Evolutionary conservation across 2,888 invertebrate genomes (phyloP), one percentile per base, ranked within the genome.

Genomic region (Synergus gifuensis): DNA sequence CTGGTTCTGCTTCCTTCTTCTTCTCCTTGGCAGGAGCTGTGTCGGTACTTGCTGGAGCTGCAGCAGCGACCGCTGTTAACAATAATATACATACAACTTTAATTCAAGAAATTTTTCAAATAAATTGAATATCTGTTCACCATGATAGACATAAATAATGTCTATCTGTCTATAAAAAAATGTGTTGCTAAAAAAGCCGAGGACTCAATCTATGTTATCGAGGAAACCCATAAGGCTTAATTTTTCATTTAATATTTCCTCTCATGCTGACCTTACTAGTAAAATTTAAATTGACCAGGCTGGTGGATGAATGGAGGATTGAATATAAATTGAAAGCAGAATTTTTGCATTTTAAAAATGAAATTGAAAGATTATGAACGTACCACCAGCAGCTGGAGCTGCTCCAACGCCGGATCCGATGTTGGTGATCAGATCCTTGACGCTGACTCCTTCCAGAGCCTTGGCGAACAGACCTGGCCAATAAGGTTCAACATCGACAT

Each of bases 401-500:
- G 96, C 95, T 81, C 98, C 98, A 81, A 96, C 98, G 84, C 98
- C 97, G 73, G 97, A 97, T 28, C 98, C 97, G 90, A 99, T 96
- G 93, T 97, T 98, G 84, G 97, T 97, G 92, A 99, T 97, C 90
- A 99, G 94, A 83, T 98, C 97, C 90, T 97, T 97, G 79, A 99
- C 96, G 92, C 98, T 98, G 85, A 99, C 94, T 84, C 98, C 98
- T 93, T 99, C 98, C 86, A 99, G 93, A 58, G 99, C 98, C 93
- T 98, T 98, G 86, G 99, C 98, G 93, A 99, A 99, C 80, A 99
- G 95, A 89, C 98, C 98, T 62, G 99, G 98, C 99, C 99, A 99
- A 94, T 98, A 99, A 18, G 99, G 98, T 93, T 99, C 99, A 60
- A 99, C 97, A 85, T 97, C 97, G 82, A 99, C 98, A 92, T 95